phyloP scores from a whole-genome alignment of 2,113 vertebrate genomes.

The Miniopterus natalensis region DNA sequence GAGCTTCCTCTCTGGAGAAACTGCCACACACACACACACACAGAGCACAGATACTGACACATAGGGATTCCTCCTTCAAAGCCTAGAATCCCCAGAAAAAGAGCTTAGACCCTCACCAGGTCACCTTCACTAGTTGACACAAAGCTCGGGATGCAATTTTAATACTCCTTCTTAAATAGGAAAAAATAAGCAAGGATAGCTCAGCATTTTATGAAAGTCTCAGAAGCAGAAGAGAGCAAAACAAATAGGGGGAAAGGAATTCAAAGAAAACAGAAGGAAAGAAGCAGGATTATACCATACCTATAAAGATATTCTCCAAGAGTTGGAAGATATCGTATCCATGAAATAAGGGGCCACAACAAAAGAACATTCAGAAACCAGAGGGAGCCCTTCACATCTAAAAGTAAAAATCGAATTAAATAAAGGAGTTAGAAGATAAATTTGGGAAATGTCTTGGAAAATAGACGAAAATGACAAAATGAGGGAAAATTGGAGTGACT shows the following conservation, averaged over 20 bases:
- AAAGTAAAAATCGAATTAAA: constrained; percentile 4
- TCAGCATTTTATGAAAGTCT: constrained; percentile 25
- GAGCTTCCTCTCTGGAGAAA: constrained; percentile 23
- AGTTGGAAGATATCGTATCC: neutral
- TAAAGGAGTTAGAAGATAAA: constrained; percentile 7
- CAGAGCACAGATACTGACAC: neutral
- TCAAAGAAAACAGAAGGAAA: constrained; percentile 5
- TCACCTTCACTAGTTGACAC: neutral
- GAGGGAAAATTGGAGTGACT: neutral
- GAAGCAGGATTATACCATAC: neutral
- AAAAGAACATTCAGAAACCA: constrained; percentile 42
- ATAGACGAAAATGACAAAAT: constrained; percentile 60
- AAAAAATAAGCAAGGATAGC: constrained; percentile 24
- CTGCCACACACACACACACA: neutral
- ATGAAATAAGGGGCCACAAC: constrained; percentile 45
- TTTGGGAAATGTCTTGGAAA: constrained; percentile 41
- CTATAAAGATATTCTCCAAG: neutral
- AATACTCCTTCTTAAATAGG: constrained; percentile 16
- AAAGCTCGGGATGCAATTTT: neutral
- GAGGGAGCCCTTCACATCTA: constrained; percentile 17
- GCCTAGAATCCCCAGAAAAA: neutral
- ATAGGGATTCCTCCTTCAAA: neutral
- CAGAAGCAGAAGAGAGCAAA: constrained; percentile 56
- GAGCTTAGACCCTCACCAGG: neutral
- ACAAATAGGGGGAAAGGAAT: neutral